Percentiles rank a stretch among this genome's conserved stretches.
phyloP scores from a whole-genome alignment of 2,888 invertebrate species.

The Drosophila histrio region DNA sequence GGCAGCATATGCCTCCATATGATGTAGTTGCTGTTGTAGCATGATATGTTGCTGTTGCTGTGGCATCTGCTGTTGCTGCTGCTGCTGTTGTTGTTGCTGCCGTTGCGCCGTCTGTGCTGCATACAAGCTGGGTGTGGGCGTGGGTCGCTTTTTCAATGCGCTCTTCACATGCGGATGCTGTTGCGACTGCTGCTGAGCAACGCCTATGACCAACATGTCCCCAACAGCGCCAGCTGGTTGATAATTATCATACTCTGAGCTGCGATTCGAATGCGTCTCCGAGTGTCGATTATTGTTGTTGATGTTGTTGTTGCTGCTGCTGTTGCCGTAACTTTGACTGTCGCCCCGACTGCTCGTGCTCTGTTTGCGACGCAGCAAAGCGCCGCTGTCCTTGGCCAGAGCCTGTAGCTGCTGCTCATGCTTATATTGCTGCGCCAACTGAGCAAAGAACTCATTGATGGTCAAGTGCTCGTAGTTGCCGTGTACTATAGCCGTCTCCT shows the following conservation, averaged over 20 bases:
- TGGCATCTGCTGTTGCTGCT: slow-evolving; percentile 17
- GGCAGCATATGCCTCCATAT: slow-evolving; percentile 41
- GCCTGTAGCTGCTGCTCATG: slow-evolving; percentile 67
- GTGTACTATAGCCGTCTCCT: slow-evolving; percentile 82
- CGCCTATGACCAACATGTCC: slow-evolving; percentile 72
- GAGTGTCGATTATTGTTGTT: slow-evolving; percentile 75
- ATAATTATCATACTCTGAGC: slow-evolving; percentile 81
- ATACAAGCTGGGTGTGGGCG: slow-evolving; percentile 60
- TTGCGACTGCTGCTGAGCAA: slow-evolving; percentile 64
- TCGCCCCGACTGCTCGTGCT: slow-evolving; percentile 65
- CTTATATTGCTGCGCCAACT: slow-evolving; percentile 77
- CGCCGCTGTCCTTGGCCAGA: slow-evolving; percentile 45
- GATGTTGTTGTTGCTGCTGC: slow-evolving; percentile 52
- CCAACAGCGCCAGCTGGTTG: slow-evolving; percentile 61
- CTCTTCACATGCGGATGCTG: slow-evolving; percentile 77
- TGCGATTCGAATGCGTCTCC: slow-evolving; percentile 79
- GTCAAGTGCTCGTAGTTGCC: slow-evolving; percentile 81
- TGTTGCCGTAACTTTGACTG: slow-evolving; percentile 27
- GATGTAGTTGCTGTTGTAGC: slow-evolving; percentile 34
- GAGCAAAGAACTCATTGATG: slow-evolving; percentile 78
- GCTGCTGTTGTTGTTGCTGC: slow-evolving; percentile 46
- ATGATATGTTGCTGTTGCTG: slow-evolving; percentile 26
- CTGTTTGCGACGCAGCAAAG: slow-evolving; percentile 79
- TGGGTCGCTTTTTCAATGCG: slow-evolving; percentile 76
- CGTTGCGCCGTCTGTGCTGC: slow-evolving; percentile 36